Percentiles rank a stretch among this genome's conserved stretches.
Evolutionary conservation across 2,888 invertebrate species (phyloP).

Genomic region (Clunio marinus): DNA sequence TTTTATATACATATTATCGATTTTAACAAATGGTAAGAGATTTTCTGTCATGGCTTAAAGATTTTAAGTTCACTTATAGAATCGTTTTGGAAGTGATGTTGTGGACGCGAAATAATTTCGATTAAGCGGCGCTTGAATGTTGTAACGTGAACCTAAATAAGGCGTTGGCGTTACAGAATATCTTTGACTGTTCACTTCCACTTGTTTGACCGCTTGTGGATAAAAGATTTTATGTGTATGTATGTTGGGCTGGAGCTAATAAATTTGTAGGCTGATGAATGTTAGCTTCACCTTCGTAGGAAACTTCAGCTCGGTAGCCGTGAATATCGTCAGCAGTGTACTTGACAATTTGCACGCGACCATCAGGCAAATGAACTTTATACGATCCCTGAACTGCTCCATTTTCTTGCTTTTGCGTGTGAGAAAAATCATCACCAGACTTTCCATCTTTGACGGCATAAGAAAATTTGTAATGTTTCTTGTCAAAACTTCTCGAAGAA

Average conservation of each 20-base stretch:
- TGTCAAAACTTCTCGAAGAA: constrained; percentile 1
- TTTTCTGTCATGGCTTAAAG: no score
- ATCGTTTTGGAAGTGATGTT: constrained; percentile 19
- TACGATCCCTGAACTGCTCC: constrained; percentile 64
- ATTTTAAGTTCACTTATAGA: no score
- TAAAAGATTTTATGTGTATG: neutral
- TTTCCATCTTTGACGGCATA: constrained; percentile 60
- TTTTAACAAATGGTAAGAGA: no score
- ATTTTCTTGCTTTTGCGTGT: constrained; percentile 56
- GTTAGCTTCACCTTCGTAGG: constrained; percentile 53
- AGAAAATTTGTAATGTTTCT: constrained; percentile 60
- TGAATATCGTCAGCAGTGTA: constrained; percentile 52
- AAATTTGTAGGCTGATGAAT: neutral
- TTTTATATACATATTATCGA: no score
- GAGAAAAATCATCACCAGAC: constrained; percentile 66
- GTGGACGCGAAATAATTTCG: constrained; percentile 13
- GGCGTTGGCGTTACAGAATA: constrained; percentile 30
- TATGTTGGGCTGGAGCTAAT: neutral
- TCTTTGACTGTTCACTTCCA: neutral
- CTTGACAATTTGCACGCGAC: constrained; percentile 61
- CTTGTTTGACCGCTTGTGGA: constrained; percentile 1
- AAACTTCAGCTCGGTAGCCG: constrained; percentile 63
- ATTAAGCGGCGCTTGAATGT: constrained; percentile 13
- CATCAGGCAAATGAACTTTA: constrained; percentile 64
- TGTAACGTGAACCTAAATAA: neutral